Percentiles rank a stretch among this genome's conserved stretches.
phyloP scores from a whole-genome alignment of 2,888 invertebrate genomes.

The Rhamnusium bicolor region DNA sequence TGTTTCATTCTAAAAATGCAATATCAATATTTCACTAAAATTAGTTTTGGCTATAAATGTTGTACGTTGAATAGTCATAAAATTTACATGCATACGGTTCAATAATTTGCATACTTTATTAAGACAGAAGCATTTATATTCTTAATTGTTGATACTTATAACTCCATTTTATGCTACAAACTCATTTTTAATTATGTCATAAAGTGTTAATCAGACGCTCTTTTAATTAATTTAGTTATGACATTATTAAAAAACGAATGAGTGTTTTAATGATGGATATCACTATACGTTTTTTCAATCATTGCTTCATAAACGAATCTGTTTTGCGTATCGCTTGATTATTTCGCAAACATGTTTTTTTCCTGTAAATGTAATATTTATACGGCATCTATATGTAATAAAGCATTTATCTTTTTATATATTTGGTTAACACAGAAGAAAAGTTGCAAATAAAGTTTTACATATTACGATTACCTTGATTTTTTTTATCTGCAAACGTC shows the following conservation, averaged over 20 bases:
- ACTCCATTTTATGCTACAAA: neutral
- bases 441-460: no score
- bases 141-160: constrained; percentile 1
- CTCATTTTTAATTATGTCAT: constrained; percentile 13
- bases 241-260: constrained; percentile 8
- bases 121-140: neutral
- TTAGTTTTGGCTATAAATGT: constrained; percentile 22
- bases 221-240: neutral
- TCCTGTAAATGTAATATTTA: no score
- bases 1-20: constrained; percentile 29
- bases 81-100: constrained; percentile 19
- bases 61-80: constrained; percentile 6
- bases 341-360: no score
- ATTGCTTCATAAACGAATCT: neutral
- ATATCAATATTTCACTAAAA: constrained; percentile 25
- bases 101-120: constrained; percentile 20
- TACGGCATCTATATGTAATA: no score
- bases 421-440: no score
- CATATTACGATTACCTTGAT: no score
- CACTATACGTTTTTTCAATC: neutral
- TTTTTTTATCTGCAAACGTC: no score
- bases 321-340: no score
- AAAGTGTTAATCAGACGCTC: constrained; percentile 13
- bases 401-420: no score
- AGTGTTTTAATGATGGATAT: neutral